Evolutionary conservation across 2,888 invertebrate species (phyloP).

Genomic region (Aproaerema taeniolella): DNA sequence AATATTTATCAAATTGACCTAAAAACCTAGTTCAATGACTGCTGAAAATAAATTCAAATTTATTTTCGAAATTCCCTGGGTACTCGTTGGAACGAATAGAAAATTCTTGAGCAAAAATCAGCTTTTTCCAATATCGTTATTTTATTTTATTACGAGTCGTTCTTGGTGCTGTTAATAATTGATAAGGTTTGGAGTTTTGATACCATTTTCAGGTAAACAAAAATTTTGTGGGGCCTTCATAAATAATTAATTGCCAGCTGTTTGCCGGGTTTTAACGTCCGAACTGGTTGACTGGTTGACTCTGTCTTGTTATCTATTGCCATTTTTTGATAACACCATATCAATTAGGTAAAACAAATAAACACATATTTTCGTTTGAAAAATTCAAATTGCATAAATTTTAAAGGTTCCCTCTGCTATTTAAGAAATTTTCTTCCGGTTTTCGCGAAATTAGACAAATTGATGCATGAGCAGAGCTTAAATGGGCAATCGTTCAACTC

Average conservation of each 20-base stretch:
- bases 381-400: no score
- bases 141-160: conserved; percentile 1
- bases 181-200: conserved; percentile 2
- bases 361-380: no score
- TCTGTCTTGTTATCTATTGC: no score
- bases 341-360: no score
- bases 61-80: conserved; percentile 1
- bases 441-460: no score
- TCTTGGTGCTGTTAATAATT: conserved; percentile 1
- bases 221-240: neutral
- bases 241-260: conserved; percentile 7
- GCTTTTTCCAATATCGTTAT: neutral
- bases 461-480: no score
- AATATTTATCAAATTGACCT: conserved; percentile 11
- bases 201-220: conserved; percentile 2
- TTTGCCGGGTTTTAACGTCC: neutral
- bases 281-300: no score
- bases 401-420: no score
- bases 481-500: no score
- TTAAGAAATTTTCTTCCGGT: no score
- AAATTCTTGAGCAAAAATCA: neutral
- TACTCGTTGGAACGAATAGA: neutral
- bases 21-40: conserved; percentile 11
- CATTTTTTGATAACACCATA: no score
- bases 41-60: conserved; percentile 5